Percentiles rank a stretch among this genome's conserved stretches.
These are phyloP conservation scores for Buathra laborator DNA, from an alignment of 2,888 invertebrate species.

Conservation along the genomic window DNA sequence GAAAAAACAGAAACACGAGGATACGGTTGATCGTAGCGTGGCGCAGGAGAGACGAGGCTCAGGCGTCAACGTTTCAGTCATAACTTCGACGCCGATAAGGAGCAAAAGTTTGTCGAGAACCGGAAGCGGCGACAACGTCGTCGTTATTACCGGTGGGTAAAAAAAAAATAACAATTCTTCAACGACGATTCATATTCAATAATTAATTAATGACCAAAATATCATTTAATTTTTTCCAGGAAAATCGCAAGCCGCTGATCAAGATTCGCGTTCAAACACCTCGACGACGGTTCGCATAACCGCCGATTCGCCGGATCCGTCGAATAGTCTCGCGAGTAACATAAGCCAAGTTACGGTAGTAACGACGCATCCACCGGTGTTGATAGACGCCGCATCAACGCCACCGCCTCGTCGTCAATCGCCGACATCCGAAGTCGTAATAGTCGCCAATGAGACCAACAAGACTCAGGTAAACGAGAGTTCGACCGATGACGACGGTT, in stretches of 20 bases:
- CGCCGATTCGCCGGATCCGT: constrained; percentile 87
- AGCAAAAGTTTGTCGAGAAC: constrained; percentile 78
- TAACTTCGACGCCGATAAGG: constrained; percentile 83
- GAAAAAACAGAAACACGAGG: constrained; percentile 68
- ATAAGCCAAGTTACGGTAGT: constrained; percentile 94
- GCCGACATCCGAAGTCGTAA: constrained; percentile 90
- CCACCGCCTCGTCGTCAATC: constrained; percentile 89
- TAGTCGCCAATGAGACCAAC: constrained; percentile 92
- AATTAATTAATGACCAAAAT: constrained; percentile 4
- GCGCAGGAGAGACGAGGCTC: constrained; percentile 75
- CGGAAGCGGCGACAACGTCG: constrained; percentile 81
- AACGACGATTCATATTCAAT: not conserved
- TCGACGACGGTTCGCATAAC: constrained; percentile 86
- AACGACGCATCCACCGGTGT: constrained; percentile 92
- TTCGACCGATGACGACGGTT: constrained; percentile 91
- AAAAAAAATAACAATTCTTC: not conserved
- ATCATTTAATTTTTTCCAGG: constrained; percentile 68
- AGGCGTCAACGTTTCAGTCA: constrained; percentile 82
- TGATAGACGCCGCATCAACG: constrained; percentile 90
- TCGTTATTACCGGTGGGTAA: constrained; percentile 82
- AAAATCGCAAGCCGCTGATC: constrained; percentile 75
- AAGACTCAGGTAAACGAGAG: constrained; percentile 90
- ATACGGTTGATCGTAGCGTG: constrained; percentile 73
- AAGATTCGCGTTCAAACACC: constrained; percentile 76
- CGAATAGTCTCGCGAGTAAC: constrained; percentile 91